These are phyloP conservation scores for Eurytoma adleriae DNA, from an alignment of 2,888 invertebrate species.

Conservation along the genomic window DNA sequence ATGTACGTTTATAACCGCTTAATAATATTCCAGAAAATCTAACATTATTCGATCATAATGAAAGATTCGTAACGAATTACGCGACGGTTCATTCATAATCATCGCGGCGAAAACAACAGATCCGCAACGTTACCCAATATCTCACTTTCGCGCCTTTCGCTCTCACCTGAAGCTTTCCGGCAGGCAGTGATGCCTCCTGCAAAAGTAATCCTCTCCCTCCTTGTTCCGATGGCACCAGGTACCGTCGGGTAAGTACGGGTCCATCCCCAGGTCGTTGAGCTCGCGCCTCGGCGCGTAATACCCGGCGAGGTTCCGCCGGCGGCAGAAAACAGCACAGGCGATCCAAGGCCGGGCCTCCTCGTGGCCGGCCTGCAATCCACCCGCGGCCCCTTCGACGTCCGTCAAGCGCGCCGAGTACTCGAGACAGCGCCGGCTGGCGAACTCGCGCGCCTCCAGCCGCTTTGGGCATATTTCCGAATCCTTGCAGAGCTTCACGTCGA, in stretches of 20 bases:
- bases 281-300: slow-evolving; percentile 88
- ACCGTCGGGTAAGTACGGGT: slow-evolving; percentile 86
- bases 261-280: slow-evolving; percentile 84
- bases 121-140: too few relatives aligned
- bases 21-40: too few relatives aligned
- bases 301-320: slow-evolving; percentile 80
- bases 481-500: slow-evolving; percentile 78
- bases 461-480: slow-evolving; percentile 80
- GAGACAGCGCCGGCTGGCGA: slow-evolving; percentile 81
- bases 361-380: slow-evolving; percentile 85
- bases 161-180: slow-evolving; percentile 77
- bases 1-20: too few relatives aligned
- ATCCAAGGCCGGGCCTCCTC: slow-evolving; percentile 86
- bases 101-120: too few relatives aligned
- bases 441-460: slow-evolving; percentile 70
- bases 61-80: too few relatives aligned
- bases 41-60: too few relatives aligned
- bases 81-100: too few relatives aligned
- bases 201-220: slow-evolving; percentile 82
- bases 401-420: slow-evolving; percentile 78
- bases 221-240: slow-evolving; percentile 86
- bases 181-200: slow-evolving; percentile 85
- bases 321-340: slow-evolving; percentile 88
- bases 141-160: too few relatives aligned
- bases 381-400: slow-evolving; percentile 80